Evolutionary conservation across 2,888 invertebrate species (phyloP), one percentile per base, ranked within the genome.

Genomic region (Cheilosia soror): DNA sequence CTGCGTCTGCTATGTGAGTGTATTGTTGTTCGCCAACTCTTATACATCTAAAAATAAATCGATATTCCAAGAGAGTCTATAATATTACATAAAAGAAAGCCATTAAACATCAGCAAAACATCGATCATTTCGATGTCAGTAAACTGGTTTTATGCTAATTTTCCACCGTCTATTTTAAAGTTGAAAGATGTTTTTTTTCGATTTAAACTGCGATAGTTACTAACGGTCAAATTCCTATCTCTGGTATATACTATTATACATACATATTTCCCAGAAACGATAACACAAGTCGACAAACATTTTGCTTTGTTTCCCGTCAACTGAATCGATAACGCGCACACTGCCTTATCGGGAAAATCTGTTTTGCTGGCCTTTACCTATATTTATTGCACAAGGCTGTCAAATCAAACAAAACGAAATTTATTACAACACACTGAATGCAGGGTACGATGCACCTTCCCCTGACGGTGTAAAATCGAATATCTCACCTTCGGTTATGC

Each of bases 31-130:
- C 27, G 4, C 13, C 13, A 5, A 51, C 58, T 5, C 40, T 15
- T 29, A 44, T 53, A 51, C 25, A 72, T 65, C 49, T 72, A 44
- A 57, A 68, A 44, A 9, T 11, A 42, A 33, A 25, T 47, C 40
- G 20, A 20, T 15, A 47, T 29, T 27, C 55, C 27, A 57, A 47
- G 47, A 55, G 47, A 25, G 73, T 65, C 55, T 53, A 75, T 15
- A 29, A 47, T 63, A 65, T 44, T 55, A 73, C 62, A 55, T 53
- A 65, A 82, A 72, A 55, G 55, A 69, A 63, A 58, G 63, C 72
- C 68, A 79, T 73, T 72, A 78, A 78, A 51, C 58, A 77, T 71
- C 65, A 51, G 40, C 37, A 29, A 77, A 66, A 62, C 65, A 83
- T 76, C 66, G 66, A 76, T 76, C 76, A 76, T 58, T 49, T 65